Base-by-base conservation (phyloP, 2,888 invertebrate species). In the Drosophila histrio region DNA sequence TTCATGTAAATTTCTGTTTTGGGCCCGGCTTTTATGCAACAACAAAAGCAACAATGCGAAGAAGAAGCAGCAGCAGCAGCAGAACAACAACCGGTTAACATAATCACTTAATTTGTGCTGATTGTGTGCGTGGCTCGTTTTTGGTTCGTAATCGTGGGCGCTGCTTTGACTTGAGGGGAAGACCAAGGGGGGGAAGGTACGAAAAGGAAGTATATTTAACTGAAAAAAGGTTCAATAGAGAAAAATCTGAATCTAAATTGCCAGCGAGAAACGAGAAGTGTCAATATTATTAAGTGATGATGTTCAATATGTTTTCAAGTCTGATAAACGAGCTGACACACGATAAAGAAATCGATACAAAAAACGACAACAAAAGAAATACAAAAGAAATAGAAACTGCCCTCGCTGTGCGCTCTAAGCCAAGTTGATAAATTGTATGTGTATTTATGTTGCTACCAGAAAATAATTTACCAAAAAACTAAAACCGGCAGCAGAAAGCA, bases 201-300 rank as follows among this genome's bases (percentile, higher is more conserved):
- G 11, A 3, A 13, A 13, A 7, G 24, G 1, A 11, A 49, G 9
- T 49, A 19, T 46, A 57, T 43, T 50, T 26, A 38, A 39, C 53
- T 54, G 39, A 44, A 56, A 65, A 56, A 65, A 56, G 15, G 32
- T 26, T 6, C 26, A 19, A 34, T 43, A 9, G 17, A 28, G 21
- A 68, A 34, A 53, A 54, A 68, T 52, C 38, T 39, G 53, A 36
- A 72, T 64, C 58, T 39, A 44, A 72, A 70, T 60, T 34, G 54
- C 4, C 8, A 9, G 13, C 41, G 0, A 24, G 19, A 36, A 46
- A 26, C 38, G 34, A 47, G 9, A 41, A 82, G 86, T 84, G 84
- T 82, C 88, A 83, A 83, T 88, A 88, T 86, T 88, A 84, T 84
- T 88, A 88, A 86, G 84, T 84, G 84, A 77, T 72, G 84, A 84